A percentile compares a stretch with the other conserved stretches of the same genome.
phyloP scores from a whole-genome alignment of 2,888 invertebrate species.

The Hydroisotoma schaefferi region DNA sequence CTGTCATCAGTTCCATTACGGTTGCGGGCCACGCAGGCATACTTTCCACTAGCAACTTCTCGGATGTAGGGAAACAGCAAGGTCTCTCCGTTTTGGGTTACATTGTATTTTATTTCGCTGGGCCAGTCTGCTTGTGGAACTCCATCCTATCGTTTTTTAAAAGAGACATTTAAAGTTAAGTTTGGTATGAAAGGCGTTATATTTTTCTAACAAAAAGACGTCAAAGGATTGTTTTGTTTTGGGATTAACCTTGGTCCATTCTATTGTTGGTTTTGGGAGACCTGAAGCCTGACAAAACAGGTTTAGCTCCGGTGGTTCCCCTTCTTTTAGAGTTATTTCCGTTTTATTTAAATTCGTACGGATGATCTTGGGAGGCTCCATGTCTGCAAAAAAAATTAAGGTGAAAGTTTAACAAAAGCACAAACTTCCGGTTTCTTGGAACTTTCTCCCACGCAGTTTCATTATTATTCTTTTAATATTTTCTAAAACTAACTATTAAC shows the following conservation, averaged over 20 bases:
- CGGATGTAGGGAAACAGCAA: conserved; percentile 25
- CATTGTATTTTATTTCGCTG: conserved; percentile 19
- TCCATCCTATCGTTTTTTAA: conserved; percentile 8
- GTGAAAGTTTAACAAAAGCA: background rate
- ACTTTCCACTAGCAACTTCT: conserved; percentile 38
- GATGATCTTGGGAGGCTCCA: conserved; percentile 14
- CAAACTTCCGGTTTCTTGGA: no score
- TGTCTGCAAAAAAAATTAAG: conserved; percentile 18
- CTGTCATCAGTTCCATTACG: conserved; percentile 25
- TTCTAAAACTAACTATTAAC: no score
- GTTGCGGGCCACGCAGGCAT: conserved; percentile 42
- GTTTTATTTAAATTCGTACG: conserved; percentile 36
- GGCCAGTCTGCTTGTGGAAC: conserved; percentile 17
- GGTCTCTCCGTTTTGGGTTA: conserved; percentile 7
- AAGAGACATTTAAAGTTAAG: background rate
- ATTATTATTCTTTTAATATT: no score
- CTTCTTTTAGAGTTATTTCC: conserved; percentile 25
- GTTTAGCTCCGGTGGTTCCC: conserved; percentile 24
- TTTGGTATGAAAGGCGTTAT: no score
- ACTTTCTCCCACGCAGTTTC: no score
- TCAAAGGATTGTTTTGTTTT: background rate
- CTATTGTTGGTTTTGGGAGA: conserved; percentile 45
- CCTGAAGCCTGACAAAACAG: conserved; percentile 50
- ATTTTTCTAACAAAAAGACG: no score
- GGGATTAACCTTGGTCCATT: conserved; percentile 45